Base-by-base conservation (phyloP, 2,113 vertebrate genomes). In the Cnemophilus loriae region DNA sequence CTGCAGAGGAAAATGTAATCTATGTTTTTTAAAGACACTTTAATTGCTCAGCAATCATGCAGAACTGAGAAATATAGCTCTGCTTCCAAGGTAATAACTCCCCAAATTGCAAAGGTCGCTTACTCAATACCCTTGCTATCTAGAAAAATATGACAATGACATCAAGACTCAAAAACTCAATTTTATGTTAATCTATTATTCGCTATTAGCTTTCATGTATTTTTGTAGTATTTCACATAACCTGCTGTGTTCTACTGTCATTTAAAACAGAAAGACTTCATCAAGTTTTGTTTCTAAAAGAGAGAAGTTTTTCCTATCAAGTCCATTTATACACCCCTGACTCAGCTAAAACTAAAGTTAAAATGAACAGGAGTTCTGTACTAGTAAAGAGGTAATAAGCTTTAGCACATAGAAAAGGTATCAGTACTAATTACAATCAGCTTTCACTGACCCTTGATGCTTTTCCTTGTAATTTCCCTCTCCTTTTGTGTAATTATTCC, bases 1-100 rank as follows among this genome's bases (percentile, higher is more conserved):
- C 47, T 90, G 42, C 39, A 79, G 73, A 87, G 37, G 70, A 84
- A 96, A 96, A 93, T 68, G 77, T 52, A 63, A 96, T 83, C 68
- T 94, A 32, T 84, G 63, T 67, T 93, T 96, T 95, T 88, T 65
- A 86, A 95, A 93, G 87, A 76, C 42, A 84, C 28, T 93, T 90
- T 85, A 96, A 93, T 96, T 96, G 60, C 49, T 84, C 64, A 94
- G 59, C 84, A 94, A 78, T 95, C 83, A 73, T 83, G 85, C 89
- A 94, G 67, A 95, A 95, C 89, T 88, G 42, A 93, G 85, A 95
- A 96, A 96, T 63, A 87, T 11, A 94, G 64, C 85, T 75, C 86
- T 89, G 35, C 52, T 86, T 96, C 71, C 80, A 94, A 56, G 59
- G 85, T 77, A 94, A 42, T 69, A 91, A 89, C 32, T 96, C 67